Base-by-base conservation (phyloP, 2,888 invertebrate species). In the Thelaira solivaga region DNA sequence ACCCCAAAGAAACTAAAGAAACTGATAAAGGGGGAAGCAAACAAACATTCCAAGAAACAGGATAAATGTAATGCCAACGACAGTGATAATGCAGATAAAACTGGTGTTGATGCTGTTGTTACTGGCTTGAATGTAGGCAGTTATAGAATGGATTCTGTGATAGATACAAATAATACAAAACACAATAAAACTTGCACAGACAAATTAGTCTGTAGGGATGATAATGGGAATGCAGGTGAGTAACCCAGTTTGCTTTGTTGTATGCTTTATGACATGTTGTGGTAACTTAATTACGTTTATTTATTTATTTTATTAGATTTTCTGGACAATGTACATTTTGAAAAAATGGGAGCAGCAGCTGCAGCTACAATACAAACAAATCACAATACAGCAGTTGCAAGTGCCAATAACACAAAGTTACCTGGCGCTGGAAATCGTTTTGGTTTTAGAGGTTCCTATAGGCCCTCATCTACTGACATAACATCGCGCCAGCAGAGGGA, bases 401-500 rank as follows among this genome's bases (percentile, higher is more conserved):
- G 18, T 41, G 64, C 41, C 29, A 68, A 22, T 29, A 77, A 72
- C 57, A 57, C 18, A 47, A 59, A 68, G 18, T 91, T 93, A 77
- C 85, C 65, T 64, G 83, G 82, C 26, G 81, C 81, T 29, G 91
- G 92, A 34, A 94, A 93, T 88, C 92, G 95, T 85, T 95, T 95
- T 89, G 95, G 95, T 83, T 95, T 94, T 90, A 91, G 94, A 84
- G 93, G 93, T 86, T 86, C 90, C 4, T 84, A 86, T 41, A 84
- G 89, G 41, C 91, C 91, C 83, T 88, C 90, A n/a, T 90, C 91
- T 80, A 91, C 91, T 82, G 86, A 88, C 22, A 92, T 93, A 45
- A 92, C 93, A 72, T 93, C 93, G 84, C 92, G 92, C 84, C 92
- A 92, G 88, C 92, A 93, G 62, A 91, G 91, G 41, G 93, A 94